phyloP scores from a whole-genome alignment of 2,888 invertebrate species.

The Diaphora mendica region DNA sequence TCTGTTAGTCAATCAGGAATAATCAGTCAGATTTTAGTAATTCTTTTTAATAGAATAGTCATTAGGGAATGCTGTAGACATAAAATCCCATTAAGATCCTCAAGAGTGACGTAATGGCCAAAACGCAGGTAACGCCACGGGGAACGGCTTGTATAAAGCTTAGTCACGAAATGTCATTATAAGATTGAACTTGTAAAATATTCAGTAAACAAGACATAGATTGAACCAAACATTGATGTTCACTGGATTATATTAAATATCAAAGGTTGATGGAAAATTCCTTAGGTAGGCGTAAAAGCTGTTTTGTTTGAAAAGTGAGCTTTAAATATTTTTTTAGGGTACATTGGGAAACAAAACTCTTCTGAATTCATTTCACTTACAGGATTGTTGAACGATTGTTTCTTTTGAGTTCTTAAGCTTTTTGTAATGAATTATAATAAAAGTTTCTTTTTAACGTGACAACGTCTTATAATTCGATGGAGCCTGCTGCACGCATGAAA shows the following conservation, averaged over 20 bases:
- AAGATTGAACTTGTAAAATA: background rate
- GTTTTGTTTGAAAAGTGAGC: background rate
- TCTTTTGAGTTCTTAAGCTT: background rate
- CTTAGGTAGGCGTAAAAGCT: background rate
- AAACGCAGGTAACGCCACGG: no score
- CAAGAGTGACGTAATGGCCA: no score
- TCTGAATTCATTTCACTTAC: background rate
- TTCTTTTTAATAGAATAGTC: no score
- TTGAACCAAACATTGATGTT: background rate
- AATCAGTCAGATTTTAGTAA: no score
- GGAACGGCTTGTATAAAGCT: background rate
- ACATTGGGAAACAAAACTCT: background rate
- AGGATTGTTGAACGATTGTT: background rate
- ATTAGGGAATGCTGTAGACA: no score
- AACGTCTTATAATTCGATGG: no score
- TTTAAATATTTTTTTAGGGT: background rate
- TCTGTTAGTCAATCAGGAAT: no score
- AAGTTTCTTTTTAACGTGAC: no score
- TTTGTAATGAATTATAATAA: background rate
- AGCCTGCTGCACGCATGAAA: no score
- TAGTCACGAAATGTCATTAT: background rate
- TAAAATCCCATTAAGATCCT: no score
- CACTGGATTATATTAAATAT: background rate
- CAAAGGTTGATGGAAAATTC: background rate
- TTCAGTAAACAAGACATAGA: background rate